These are phyloP conservation scores for Sesia apiformis DNA, from an alignment of 2,888 invertebrate genomes.

Conservation along the genomic window DNA sequence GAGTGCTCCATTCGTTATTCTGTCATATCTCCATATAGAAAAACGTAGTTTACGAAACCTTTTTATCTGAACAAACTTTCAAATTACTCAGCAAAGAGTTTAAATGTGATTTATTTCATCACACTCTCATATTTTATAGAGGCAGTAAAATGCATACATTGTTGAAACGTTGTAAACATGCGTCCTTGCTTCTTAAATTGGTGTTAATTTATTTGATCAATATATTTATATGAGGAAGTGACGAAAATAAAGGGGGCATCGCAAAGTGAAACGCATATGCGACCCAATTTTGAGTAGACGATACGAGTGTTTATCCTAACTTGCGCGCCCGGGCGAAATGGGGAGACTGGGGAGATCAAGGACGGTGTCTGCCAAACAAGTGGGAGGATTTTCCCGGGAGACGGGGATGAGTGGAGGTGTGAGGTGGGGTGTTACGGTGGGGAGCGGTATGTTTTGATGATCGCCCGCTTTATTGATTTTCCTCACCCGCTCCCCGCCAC, in stretches of 20 bases:
- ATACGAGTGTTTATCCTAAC: slow-evolving; percentile 67
- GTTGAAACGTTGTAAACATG: too few relatives aligned
- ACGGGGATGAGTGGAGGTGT: slow-evolving; percentile 24
- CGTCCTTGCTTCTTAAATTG: slow-evolving; percentile 11
- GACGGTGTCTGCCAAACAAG: slow-evolving; percentile 73
- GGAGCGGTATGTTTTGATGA: slow-evolving; percentile 66
- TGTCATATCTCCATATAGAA: neutral
- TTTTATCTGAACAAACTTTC: neutral
- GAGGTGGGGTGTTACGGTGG: slow-evolving; percentile 11
- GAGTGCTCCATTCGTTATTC: neutral
- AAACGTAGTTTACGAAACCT: neutral
- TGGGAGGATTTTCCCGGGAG: slow-evolving; percentile 70
- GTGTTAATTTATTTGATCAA: neutral
- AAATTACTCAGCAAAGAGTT: neutral
- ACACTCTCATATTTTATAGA: neutral
- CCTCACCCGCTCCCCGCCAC: slow-evolving; percentile 34
- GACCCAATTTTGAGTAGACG: slow-evolving; percentile 67
- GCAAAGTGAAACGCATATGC: slow-evolving; percentile 49
- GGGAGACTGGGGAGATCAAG: slow-evolving; percentile 61
- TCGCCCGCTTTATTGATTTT: slow-evolving; percentile 71
- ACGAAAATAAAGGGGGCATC: slow-evolving; percentile 3
- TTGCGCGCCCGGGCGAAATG: slow-evolving; percentile 47
- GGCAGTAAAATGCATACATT: neutral
- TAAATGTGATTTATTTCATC: neutral
- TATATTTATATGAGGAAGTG: neutral